Percentiles rank a stretch among this genome's conserved stretches.
Conservation (phyloP, 2,797 vertebrate species). For the Pithecia hirsuta region DNA sequence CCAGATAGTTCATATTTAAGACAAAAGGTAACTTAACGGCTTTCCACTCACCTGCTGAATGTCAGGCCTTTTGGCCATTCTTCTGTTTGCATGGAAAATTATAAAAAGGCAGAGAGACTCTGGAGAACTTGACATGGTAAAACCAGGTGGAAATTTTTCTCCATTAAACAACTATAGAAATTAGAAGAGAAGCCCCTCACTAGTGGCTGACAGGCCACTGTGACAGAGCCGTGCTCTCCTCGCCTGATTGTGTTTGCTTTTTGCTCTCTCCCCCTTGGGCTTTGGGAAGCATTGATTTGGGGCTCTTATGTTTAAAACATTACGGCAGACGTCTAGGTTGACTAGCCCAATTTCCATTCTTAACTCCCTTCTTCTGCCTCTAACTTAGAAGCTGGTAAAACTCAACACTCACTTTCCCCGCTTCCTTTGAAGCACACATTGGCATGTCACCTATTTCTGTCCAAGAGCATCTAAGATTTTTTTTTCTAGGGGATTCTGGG, state of each 20-base stretch:
- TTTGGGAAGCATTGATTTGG: neutral
- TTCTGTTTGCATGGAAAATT: neutral
- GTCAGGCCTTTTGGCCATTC: neutral
- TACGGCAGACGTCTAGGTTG: neutral
- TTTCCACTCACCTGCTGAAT: neutral
- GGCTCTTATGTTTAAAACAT: neutral
- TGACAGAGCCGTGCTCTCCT: neutral
- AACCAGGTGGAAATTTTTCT: neutral
- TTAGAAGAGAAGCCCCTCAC: neutral
- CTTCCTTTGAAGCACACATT: neutral
- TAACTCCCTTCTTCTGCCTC: neutral
- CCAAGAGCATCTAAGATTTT: neutral
- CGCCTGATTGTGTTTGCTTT: neutral
- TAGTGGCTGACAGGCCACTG: neutral
- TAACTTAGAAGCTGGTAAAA: neutral
- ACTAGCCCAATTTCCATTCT: neutral
- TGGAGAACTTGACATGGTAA: neutral
- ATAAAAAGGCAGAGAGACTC: neutral
- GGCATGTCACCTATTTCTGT: neutral
- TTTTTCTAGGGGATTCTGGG: neutral
- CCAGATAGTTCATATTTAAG: conserved; percentile 42
- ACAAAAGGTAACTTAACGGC: neutral
- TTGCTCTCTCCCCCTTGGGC: neutral
- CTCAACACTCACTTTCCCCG: neutral
- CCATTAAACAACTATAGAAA: neutral